Evolutionary conservation across 2,113 vertebrate species (phyloP), one percentile per base, ranked within the genome.

Genomic region (Caretta caretta): DNA sequence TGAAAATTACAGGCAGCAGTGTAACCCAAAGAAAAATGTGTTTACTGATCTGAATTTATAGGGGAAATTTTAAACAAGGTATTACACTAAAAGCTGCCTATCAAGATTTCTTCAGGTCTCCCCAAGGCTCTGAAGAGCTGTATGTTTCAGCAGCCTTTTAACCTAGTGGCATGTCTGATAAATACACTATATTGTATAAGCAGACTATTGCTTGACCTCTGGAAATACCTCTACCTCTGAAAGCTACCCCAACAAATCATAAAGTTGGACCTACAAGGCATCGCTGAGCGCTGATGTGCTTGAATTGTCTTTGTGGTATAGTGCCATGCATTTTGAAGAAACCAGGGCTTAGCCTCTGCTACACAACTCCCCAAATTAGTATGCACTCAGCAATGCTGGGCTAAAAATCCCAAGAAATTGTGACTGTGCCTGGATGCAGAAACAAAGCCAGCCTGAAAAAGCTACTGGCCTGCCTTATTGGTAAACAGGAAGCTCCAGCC

Each of bases 171-270:
- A 54, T 76, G 86, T 79, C 22, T 24, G 82, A 35, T 38, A 57
- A 20, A 42, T 51, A 17, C 38, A 17, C 38, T 79, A 49, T 90
- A 27, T 65, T 31, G 24, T 48, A 4, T 25, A 88, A 24, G 16
- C 65, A 65, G 84, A n/a, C 75, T 57, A 59, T 96, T 91, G 76
- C 94, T 94, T 91, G 51, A 90, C 65, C 79, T 57, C 38, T 35
- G 83, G 76, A 97, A 97, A 87, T 90, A 31, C 22, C 54, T 90
- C 9, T 0, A 6, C 49, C 57, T 78, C 38, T 83, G 87, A 94
- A 96, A 94, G 89, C 80, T 75, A 75, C 24, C 50, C 27, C 90
- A 87, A 76, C 89, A 94, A 94, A 90, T 85, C 80, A 85, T 17
- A 92, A 85, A 16, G 42, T 93, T 50, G 53, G 49, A 92, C 94